Conservation (phyloP, 2,113 vertebrate species). For the Perca flavescens region DNA sequence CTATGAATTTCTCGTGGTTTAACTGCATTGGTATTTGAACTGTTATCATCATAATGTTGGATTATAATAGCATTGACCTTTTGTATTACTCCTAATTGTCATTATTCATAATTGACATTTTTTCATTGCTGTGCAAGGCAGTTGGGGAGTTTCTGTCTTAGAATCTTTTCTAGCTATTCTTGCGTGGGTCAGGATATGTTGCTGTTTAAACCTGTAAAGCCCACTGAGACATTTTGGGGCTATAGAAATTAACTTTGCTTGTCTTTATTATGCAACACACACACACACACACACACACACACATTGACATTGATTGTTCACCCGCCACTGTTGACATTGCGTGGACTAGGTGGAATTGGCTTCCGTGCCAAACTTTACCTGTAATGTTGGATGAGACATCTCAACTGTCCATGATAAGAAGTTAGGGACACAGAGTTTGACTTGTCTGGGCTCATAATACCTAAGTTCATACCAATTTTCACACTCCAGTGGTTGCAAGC, state of each 20-base stretch:
- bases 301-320: conserved; percentile 21
- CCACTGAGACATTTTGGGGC: conserved; percentile 2
- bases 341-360: conserved; percentile 11
- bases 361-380: conserved; percentile 51
- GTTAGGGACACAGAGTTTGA: conserved; percentile 51
- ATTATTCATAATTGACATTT: neutral
- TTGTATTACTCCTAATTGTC: neutral
- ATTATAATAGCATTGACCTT: neutral
- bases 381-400: conserved; percentile 47
- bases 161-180: neutral
- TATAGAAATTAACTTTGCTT: conserved; percentile 12
- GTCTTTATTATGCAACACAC: conserved; percentile 15
- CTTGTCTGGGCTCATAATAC: conserved; percentile 59
- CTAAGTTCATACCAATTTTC: conserved; percentile 61
- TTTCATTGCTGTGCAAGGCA: too few relatives aligned
- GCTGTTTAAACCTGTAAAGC: neutral
- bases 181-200: conserved; percentile 3
- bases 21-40: neutral
- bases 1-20: neutral
- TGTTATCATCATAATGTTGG: neutral
- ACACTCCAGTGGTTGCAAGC: conserved; percentile 46
- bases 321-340: conserved; percentile 10
- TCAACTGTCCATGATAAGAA: conserved; percentile 44
- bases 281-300: neutral
- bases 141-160: neutral